phyloP scores from a whole-genome alignment of 1,140 invertebrate species.

The Lepeophtheirus salmonis region DNA sequence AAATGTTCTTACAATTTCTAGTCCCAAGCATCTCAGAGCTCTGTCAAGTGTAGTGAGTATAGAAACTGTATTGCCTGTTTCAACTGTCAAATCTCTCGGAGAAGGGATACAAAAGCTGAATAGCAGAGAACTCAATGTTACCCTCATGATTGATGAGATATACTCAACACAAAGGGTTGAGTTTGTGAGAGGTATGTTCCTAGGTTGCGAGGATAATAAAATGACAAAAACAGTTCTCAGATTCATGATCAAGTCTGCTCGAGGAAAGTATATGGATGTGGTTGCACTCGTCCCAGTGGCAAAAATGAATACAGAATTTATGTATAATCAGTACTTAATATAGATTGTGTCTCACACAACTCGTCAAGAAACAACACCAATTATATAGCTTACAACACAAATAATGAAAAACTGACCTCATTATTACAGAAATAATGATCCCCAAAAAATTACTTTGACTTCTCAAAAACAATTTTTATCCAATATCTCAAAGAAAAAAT shows the following conservation, averaged over 20 bases:
- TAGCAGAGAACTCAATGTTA: neutral
- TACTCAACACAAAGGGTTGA: neutral
- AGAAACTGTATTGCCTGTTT: neutral
- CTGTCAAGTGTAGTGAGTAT: neutral
- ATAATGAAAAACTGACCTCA: no score
- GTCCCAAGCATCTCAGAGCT: neutral
- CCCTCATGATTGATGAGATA: neutral
- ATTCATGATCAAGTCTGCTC: neutral
- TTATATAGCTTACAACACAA: no score
- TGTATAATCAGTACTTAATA: neutral
- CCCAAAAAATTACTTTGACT: no score
- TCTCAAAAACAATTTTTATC: no score
- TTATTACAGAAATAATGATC: no score
- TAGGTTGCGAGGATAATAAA: neutral
- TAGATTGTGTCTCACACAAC: no score
- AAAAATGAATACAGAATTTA: neutral
- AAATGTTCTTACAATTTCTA: neutral
- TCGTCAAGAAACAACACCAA: no score
- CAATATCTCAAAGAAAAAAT: no score
- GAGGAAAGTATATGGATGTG: conserved; percentile 1
- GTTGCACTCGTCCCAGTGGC: neutral
- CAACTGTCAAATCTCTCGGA: neutral
- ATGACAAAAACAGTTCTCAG: neutral
- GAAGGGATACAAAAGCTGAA: neutral
- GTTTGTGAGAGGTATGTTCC: neutral